These are phyloP conservation scores for Perodicticus potto DNA, from an alignment of 2,797 vertebrate species.

Conservation along the genomic window DNA sequence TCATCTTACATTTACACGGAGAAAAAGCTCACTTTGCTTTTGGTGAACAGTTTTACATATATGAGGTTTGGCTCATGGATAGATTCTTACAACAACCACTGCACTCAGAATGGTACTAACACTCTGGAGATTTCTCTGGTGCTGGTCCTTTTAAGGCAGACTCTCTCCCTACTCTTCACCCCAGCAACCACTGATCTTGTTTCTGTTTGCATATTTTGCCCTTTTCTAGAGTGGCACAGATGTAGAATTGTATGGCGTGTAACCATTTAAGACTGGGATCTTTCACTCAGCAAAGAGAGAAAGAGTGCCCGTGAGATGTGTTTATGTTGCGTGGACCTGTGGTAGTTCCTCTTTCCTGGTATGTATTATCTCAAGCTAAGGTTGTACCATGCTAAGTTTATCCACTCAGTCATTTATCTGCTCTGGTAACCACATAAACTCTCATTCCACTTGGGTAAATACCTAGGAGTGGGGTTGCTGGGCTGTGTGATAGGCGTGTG, in stretches of 20 bases:
- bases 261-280: background rate
- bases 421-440: background rate
- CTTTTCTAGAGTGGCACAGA: background rate
- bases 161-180: background rate
- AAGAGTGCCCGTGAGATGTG: background rate
- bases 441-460: background rate
- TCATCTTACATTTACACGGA: background rate
- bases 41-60: background rate
- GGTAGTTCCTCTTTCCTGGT: background rate
- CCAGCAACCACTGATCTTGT: background rate
- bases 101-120: background rate
- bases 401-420: background rate
- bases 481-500: background rate
- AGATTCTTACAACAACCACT: background rate
- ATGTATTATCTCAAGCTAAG: no score
- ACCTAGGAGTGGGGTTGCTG: background rate
- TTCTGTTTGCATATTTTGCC: background rate
- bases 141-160: background rate
- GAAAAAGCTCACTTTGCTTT: background rate
- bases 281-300: background rate
- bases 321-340: accelerated
- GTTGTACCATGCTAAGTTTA: background rate
- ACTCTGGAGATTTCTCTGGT: background rate
- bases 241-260: background rate
- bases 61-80: background rate